phyloP scores from a whole-genome alignment of 2,797 vertebrate genomes.

The Peromyscus melanophrys region DNA sequence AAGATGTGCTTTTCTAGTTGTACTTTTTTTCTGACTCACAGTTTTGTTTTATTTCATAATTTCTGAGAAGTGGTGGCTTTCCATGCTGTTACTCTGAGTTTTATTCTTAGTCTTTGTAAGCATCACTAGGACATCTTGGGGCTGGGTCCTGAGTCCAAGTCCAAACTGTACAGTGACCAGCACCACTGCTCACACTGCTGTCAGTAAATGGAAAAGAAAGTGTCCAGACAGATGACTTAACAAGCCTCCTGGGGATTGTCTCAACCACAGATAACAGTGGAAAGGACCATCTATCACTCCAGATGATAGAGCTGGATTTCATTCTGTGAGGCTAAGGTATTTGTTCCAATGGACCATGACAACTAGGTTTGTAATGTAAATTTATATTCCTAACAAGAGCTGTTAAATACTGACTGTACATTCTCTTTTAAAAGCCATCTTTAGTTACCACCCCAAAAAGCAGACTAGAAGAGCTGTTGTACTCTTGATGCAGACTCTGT shows the following conservation, averaged over 20 bases:
- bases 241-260: background rate
- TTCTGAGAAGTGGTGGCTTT: constrained; percentile 29
- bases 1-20: background rate
- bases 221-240: background rate
- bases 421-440: background rate
- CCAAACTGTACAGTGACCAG: background rate
- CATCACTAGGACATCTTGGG: background rate
- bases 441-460: background rate
- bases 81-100: background rate
- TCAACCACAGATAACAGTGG: constrained; percentile 56
- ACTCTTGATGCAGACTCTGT: background rate
- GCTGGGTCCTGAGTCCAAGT: background rate
- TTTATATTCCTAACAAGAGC: constrained; percentile 62
- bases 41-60: constrained; percentile 6
- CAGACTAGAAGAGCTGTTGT: background rate
- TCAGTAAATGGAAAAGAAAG: background rate
- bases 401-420: constrained; percentile 23
- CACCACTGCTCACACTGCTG: background rate
- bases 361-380: constrained; percentile 44
- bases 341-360: constrained; percentile 53
- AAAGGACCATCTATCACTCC: constrained; percentile 17
- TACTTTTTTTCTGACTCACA: background rate
- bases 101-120: background rate
- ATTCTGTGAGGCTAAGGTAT: background rate
- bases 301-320: constrained; percentile 32